Percentiles rank a stretch among this genome's conserved stretches.
phyloP scores from a whole-genome alignment of 2,113 vertebrate genomes.

The Anser brachyrhynchus region DNA sequence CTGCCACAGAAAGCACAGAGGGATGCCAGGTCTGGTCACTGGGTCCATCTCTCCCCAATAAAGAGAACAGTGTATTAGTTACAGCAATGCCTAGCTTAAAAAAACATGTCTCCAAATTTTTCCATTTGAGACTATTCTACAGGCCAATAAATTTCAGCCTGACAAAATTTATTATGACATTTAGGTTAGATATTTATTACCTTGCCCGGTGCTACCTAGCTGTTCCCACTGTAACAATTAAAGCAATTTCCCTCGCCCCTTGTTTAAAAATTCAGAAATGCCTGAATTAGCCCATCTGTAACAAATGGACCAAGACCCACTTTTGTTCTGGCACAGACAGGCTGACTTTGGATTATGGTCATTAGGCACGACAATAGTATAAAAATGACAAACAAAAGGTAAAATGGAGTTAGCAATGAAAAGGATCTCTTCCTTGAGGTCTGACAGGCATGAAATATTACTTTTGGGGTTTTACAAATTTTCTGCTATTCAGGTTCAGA shows the following conservation, averaged over 20 bases:
- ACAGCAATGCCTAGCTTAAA: background rate
- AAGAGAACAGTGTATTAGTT: background rate
- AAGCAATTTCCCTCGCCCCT: background rate
- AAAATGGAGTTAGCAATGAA: background rate
- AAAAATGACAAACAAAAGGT: background rate
- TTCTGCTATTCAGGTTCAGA: background rate
- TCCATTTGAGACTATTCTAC: background rate
- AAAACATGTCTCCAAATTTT: background rate
- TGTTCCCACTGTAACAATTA: background rate
- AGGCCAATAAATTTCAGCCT: background rate
- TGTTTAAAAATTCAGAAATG: background rate
- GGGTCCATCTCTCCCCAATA: background rate
- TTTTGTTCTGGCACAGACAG: background rate
- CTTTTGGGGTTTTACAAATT: background rate
- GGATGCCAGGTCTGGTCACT: background rate
- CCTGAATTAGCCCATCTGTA: background rate
- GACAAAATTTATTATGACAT: background rate
- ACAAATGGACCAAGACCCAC: background rate
- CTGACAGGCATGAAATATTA: background rate
- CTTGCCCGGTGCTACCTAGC: background rate
- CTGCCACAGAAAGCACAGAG: background rate
- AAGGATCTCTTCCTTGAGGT: background rate
- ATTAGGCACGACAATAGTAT: background rate
- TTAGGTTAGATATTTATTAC: background rate
- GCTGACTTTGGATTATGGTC: background rate